phyloP scores from a whole-genome alignment of 2,113 vertebrate genomes.

The Xiphorhynchus elegans region DNA sequence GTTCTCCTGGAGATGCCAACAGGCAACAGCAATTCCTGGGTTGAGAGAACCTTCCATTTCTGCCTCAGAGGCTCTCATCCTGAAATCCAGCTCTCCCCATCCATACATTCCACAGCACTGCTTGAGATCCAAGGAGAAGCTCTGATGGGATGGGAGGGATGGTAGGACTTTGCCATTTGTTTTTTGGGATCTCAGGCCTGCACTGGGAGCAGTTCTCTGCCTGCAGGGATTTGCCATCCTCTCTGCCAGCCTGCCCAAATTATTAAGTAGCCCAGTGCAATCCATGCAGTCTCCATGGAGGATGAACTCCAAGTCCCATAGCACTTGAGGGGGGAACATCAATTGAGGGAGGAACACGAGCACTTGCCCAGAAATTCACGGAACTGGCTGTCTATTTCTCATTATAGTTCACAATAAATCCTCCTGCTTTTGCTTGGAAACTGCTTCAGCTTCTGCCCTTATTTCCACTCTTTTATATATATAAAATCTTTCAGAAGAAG shows the following conservation, averaged over 20 bases:
- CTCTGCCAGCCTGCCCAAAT: background rate
- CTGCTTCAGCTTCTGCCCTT: background rate
- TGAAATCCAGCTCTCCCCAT: background rate
- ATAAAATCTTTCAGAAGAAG: background rate
- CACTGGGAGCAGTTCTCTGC: background rate
- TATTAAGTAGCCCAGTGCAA: background rate
- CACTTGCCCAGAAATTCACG: conserved; percentile 7
- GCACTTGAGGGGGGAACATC: background rate
- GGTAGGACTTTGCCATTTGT: background rate
- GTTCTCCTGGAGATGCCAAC: background rate
- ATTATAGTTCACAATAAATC: conserved; percentile 9
- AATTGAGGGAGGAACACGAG: background rate
- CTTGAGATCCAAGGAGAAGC: background rate
- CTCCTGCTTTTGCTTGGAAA: background rate
- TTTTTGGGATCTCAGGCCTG: background rate
- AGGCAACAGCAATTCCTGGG: background rate
- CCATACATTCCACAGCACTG: background rate
- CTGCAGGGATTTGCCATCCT: background rate
- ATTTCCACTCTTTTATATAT: background rate
- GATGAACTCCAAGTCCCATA: accelerated
- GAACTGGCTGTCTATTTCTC: conserved; percentile 12
- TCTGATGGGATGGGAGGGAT: accelerated
- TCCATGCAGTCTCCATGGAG: background rate
- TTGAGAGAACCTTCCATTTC: background rate
- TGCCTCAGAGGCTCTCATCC: background rate